Base-by-base conservation (phyloP, 2,797 vertebrate species). In the Myoxocephalus aenaeus region DNA sequence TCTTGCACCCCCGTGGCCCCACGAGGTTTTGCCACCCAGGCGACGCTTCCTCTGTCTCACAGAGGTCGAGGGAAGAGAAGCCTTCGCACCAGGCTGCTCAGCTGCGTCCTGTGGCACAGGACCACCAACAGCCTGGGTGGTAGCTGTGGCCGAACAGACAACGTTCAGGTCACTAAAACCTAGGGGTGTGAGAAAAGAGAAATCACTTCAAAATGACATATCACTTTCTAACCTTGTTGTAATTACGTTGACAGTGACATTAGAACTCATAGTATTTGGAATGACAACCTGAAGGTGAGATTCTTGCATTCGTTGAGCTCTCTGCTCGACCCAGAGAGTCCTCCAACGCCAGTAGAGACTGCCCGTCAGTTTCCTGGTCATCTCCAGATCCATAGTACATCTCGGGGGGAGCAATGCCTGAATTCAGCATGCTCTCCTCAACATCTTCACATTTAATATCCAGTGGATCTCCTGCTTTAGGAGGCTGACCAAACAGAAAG, bases 361-460 rank as follows among this genome's bases (percentile, higher is more conserved):
- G 94, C 1, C 90, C 94, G 4, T 96, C 96, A 22, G 86, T 95
- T 22, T 96, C 95, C 36, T 91, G 93, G 2, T 96, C 96, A 29
- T 96, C 94, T 54, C 90, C 95, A 27, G 96, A 96, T 20, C 93
- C 93, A 12, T 96, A 96, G 80, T 96, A 96, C 92, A 96, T 89
- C 83, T 96, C 92, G 0, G 96, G 93, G 0, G 94, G 94, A 0
- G 91, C 90, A 3, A 91, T 89, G 10, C 94, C 92, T 0, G 95
- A 94, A 82, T 93, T 95, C 86, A 95, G 84, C 82, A 95, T 87
- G 75, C 88, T 94, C 6, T 96, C 95, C 18, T 96, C 96, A 1
- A 96, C 94, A 83, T 97, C 95, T 83, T 97, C 96, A 85, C 96
- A 96, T 83, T 97, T 97, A 61, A 98, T 96, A 50, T 96, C 96